These are phyloP conservation scores for Lycia hirtaria DNA, from an alignment of 2,888 invertebrate species.

Conservation along the genomic window DNA sequence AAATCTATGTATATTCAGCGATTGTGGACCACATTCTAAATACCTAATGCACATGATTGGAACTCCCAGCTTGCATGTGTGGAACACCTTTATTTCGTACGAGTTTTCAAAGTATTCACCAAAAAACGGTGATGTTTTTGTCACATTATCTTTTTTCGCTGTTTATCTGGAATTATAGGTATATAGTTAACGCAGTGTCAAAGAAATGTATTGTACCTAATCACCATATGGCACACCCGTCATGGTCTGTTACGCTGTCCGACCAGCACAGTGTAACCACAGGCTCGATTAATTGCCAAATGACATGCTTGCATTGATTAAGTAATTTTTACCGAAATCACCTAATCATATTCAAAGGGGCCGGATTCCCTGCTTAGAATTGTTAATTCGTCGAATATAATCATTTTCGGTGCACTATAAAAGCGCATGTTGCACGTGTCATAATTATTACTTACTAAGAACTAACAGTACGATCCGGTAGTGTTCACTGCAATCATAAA, in stretches of 20 bases:
- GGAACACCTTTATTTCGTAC: no score
- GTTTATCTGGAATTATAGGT: no score
- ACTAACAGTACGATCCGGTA: constrained; percentile 55
- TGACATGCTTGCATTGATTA: constrained; percentile 25
- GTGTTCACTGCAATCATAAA: constrained; percentile 47
- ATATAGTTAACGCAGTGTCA: no score
- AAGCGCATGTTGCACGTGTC: constrained; percentile 64
- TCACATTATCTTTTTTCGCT: no score
- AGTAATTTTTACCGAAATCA: constrained; percentile 55
- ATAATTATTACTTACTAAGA: constrained; percentile 62
- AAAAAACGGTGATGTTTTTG: no score
- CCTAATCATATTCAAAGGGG: constrained; percentile 78
- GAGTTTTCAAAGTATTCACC: no score
- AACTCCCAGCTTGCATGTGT: no score
- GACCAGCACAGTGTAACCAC: not conserved
- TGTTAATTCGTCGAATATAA: constrained; percentile 73
- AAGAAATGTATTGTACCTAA: no score
- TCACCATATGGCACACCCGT: constrained; percentile 5
- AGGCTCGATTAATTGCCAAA: constrained; percentile 17
- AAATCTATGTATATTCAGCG: no score
- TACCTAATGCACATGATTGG: no score
- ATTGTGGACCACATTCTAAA: no score
- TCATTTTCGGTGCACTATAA: constrained; percentile 75
- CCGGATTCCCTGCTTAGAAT: constrained; percentile 70
- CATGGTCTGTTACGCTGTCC: constrained; percentile 20